phyloP scores from a whole-genome alignment of 1,140 invertebrate species.

The Acromyrmex heyeri region DNA sequence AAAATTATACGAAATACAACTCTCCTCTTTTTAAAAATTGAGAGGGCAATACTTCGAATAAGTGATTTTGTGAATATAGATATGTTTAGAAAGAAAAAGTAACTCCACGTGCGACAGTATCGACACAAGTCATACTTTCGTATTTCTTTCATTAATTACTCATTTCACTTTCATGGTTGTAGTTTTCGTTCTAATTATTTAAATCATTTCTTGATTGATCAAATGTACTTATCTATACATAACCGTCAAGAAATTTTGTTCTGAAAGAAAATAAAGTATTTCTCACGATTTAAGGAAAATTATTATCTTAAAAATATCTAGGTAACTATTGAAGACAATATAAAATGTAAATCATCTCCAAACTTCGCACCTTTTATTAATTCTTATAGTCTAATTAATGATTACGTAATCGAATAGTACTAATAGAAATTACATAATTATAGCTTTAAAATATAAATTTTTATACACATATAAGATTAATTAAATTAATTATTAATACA shows the following conservation, averaged over 20 bases:
- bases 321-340: too few species aligned
- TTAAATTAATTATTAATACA: neutral
- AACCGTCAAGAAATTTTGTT: too few species aligned
- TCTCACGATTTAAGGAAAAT: too few species aligned
- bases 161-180: neutral
- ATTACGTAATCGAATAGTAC: too few species aligned
- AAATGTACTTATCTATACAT: too few species aligned
- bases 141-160: constrained; percentile 8
- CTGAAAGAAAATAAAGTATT: too few species aligned
- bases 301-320: too few species aligned
- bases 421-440: too few species aligned
- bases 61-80: neutral
- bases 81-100: neutral
- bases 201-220: constrained; percentile 9
- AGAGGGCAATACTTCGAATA: neutral
- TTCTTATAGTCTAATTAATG: too few species aligned
- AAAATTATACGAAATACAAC: neutral
- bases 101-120: neutral
- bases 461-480: neutral
- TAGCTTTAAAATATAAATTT: too few species aligned
- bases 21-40: neutral
- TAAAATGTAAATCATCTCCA: too few species aligned
- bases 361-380: too few species aligned
- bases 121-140: neutral
- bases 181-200: neutral